These are phyloP conservation scores for Synchiropus splendidus DNA, from an alignment of 2,113 vertebrate genomes.

Conservation along the genomic window DNA sequence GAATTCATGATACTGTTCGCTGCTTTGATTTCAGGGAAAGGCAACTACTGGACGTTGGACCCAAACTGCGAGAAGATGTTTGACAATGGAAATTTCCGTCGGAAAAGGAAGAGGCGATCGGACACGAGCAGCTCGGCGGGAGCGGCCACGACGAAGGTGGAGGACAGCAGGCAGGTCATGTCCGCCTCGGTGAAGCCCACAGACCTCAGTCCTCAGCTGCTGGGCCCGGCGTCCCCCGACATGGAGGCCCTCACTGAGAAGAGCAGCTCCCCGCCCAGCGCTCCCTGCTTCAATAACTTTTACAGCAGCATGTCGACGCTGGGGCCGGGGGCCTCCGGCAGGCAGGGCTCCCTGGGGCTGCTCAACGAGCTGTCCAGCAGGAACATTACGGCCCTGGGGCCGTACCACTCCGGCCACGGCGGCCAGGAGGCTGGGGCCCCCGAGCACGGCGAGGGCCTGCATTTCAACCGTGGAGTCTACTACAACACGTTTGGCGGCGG, in stretches of 20 bases:
- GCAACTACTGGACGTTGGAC: conserved; percentile 97
- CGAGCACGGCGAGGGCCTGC: conserved; percentile 69
- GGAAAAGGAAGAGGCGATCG: conserved; percentile 87
- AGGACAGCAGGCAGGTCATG: conserved; percentile 63
- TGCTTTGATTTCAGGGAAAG: conserved; percentile 73
- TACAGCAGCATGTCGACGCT: conserved; percentile 83
- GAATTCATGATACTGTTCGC: too few species aligned
- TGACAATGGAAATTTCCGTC: conserved; percentile 93
- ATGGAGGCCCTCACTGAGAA: conserved; percentile 67
- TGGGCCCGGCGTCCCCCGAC: conserved; percentile 74
- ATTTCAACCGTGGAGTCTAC: conserved; percentile 73
- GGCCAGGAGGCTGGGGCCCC: conserved; percentile 39
- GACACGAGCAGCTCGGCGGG: conserved; percentile 61
- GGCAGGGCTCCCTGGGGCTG: conserved; percentile 65
- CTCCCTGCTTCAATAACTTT: conserved; percentile 84
- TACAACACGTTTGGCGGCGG: conserved; percentile 80
- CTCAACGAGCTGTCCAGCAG: conserved; percentile 67
- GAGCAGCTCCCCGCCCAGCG: conserved; percentile 64
- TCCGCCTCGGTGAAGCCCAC: conserved; percentile 55
- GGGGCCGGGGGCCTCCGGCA: conserved; percentile 47
- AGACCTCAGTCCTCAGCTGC: conserved; percentile 70
- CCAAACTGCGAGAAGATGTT: conserved; percentile 99
- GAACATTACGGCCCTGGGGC: conserved; percentile 71
- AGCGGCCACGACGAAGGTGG: conserved; percentile 61
- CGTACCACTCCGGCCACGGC: conserved; percentile 50